Conservation (phyloP, 2,797 vertebrate genomes). For the Tinamus major region DNA sequence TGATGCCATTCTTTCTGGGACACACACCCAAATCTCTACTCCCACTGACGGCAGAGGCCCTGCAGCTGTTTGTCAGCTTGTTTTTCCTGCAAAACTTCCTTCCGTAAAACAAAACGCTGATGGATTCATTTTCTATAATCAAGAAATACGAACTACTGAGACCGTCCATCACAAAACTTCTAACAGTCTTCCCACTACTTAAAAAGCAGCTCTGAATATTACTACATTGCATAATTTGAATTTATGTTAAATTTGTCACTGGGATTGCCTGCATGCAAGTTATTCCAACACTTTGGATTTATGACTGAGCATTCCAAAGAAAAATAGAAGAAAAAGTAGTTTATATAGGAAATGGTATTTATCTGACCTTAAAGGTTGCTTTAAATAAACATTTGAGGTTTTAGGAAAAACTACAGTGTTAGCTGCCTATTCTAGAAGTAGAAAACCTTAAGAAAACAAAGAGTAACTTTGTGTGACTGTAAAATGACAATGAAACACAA, state of each 20-base stretch:
- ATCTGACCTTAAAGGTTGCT: neutral
- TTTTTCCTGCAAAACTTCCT: neutral
- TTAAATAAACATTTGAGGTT: neutral
- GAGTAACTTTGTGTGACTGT: neutral
- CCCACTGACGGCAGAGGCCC: neutral
- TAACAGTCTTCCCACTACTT: neutral
- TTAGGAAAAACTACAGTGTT: neutral
- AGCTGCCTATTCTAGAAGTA: neutral
- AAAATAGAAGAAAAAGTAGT: neutral
- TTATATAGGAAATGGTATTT: neutral
- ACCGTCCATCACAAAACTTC: neutral
- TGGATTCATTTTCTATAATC: neutral
- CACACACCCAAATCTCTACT: neutral
- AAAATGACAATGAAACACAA: neutral
- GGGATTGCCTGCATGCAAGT: neutral
- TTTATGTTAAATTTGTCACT: neutral
- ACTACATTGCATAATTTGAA: neutral
- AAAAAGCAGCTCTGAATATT: neutral
- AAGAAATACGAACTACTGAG: neutral
- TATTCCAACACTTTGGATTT: slow-evolving; percentile 22
- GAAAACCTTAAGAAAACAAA: neutral
- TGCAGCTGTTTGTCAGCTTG: neutral
- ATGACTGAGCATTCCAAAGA: neutral
- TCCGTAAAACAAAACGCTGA: neutral
- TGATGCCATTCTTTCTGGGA: neutral